Evolutionary conservation across 2,113 vertebrate genomes (phyloP).

Genomic region (Cepphus grylle): DNA sequence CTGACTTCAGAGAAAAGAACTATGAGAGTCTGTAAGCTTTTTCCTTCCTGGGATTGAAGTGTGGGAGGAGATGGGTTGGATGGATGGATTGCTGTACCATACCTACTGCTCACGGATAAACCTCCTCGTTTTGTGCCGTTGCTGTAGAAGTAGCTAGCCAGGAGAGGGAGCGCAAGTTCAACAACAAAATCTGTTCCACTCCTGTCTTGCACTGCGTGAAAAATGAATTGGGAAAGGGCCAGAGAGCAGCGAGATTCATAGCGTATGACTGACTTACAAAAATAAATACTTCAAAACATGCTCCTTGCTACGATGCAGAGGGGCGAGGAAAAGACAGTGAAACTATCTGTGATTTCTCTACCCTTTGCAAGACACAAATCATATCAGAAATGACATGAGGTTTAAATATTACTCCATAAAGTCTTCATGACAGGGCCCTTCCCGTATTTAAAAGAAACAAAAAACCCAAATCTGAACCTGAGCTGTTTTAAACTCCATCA

Average conservation of each 20-base stretch:
- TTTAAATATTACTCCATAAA: neutral
- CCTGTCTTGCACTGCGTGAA: too few relatives aligned
- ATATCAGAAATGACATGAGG: neutral
- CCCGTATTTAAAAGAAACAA: neutral
- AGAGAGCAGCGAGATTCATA: rapidly evolving
- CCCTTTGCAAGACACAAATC: neutral
- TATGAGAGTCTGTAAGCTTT: neutral
- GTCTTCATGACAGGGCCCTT: neutral
- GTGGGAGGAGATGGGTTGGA: neutral
- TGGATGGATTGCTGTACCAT: neutral
- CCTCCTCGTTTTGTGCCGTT: neutral
- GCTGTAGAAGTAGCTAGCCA: neutral
- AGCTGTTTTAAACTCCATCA: neutral
- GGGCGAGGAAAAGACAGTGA: neutral
- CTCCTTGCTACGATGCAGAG: neutral
- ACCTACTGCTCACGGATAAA: neutral
- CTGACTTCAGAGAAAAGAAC: neutral
- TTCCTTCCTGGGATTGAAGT: neutral
- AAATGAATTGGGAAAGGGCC: neutral
- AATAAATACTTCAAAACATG: neutral
- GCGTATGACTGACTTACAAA: neutral
- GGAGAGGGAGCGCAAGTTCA: conserved; percentile 44
- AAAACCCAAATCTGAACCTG: neutral
- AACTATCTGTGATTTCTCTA: neutral
- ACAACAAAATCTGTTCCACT: neutral